Percentiles rank a stretch among this genome's conserved stretches.
Evolutionary conservation across 2,888 invertebrate genomes (phyloP).

Genomic region (Erynnis tages): DNA sequence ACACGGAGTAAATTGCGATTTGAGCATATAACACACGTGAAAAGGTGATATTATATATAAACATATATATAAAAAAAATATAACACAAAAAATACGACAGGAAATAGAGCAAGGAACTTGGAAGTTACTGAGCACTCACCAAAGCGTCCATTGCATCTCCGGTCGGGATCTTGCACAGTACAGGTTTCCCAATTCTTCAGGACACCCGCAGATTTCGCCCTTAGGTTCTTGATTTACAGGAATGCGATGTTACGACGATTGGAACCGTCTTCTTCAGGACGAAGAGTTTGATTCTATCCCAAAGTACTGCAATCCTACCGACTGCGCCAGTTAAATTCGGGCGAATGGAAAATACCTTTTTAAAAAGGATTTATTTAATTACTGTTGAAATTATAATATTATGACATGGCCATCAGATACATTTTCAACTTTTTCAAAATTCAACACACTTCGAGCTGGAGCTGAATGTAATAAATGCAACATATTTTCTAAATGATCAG

Average conservation of each 20-base stretch:
- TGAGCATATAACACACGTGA: constrained; percentile 1
- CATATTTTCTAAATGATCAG: too few species aligned
- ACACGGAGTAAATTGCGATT: constrained; percentile 3
- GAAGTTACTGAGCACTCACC: constrained; percentile 24
- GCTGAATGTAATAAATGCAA: too few species aligned
- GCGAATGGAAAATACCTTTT: constrained; percentile 10
- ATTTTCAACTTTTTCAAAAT: too few species aligned
- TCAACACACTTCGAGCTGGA: too few species aligned
- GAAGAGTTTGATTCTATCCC: constrained; percentile 12
- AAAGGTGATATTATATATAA: constrained; percentile 4
- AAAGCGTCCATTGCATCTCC: constrained; percentile 21
- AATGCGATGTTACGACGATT: constrained; percentile 12
- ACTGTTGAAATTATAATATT: too few species aligned
- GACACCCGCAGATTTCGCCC: constrained; percentile 16
- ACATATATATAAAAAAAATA: neutral
- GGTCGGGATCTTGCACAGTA: constrained; percentile 14
- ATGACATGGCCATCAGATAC: too few species aligned
- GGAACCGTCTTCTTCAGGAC: constrained; percentile 8
- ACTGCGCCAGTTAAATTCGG: constrained; percentile 17
- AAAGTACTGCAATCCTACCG: constrained; percentile 19
- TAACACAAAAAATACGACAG: constrained; percentile 12
- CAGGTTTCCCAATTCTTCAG: constrained; percentile 20
- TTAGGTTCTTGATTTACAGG: constrained; percentile 20
- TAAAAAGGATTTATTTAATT: too few species aligned
- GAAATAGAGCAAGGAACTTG: constrained; percentile 27